Conservation (phyloP, 2,888 invertebrate species). For the Thelaira solivaga region DNA sequence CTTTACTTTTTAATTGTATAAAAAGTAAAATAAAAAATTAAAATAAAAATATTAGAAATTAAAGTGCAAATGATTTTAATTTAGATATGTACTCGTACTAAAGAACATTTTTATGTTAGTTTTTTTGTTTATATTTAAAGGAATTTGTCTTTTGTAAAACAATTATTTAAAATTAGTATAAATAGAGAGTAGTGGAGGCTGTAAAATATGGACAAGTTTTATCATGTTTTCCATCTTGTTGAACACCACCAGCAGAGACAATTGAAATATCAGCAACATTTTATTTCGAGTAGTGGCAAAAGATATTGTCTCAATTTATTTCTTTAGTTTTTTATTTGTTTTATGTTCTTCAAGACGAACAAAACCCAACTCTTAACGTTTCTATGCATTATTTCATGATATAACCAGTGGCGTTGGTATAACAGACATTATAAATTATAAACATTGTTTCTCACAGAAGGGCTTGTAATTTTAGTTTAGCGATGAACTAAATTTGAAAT, state of each 20-base stretch:
- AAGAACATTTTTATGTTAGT: background rate
- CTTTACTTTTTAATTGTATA: constrained; percentile 33
- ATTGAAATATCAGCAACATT: constrained; percentile 76
- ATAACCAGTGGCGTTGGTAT: constrained; percentile 1
- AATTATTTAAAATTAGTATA: constrained; percentile 20
- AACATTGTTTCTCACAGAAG: too few relatives aligned
- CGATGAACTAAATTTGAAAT: too few relatives aligned
- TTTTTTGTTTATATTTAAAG: background rate
- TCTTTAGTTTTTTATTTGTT: background rate
- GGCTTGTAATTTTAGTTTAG: too few relatives aligned
- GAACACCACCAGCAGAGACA: constrained; percentile 64
- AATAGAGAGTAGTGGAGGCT: background rate
- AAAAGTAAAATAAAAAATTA: constrained; percentile 24
- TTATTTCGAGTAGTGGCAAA: constrained; percentile 62
- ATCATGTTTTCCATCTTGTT: constrained; percentile 57
- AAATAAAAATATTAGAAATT: constrained; percentile 35
- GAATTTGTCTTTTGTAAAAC: background rate
- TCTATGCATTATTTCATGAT: constrained; percentile 15
- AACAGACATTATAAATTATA: too few relatives aligned
- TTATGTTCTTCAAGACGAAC: constrained; percentile 8
- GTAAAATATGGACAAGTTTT: constrained; percentile 47
- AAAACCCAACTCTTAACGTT: constrained; percentile 35
- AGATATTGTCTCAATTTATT: constrained; percentile 46
- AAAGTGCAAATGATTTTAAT: constrained; percentile 42
- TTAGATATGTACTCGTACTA: constrained; percentile 13